Evolutionary conservation across 1,140 invertebrate species (phyloP), one percentile per base, ranked within the genome.

Genomic region (Saccostrea echinata): DNA sequence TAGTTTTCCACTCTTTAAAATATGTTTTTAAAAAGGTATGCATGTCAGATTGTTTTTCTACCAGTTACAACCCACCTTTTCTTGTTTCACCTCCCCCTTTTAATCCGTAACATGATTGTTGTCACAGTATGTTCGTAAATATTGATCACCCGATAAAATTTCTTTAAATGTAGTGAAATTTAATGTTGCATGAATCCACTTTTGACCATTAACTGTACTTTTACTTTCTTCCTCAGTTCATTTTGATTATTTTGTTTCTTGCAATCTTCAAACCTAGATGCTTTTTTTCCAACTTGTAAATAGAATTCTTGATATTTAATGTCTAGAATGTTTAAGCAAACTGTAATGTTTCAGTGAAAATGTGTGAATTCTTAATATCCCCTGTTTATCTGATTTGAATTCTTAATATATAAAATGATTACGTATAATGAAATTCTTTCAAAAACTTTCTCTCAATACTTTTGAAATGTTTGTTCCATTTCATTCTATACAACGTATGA

Each of bases 111-210:
- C 43, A 8, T 43, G 1, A 43, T 43, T 43, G 43, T 43, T 43
- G 43, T 43, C 43, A 43, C 43, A 43, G 43, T 2, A 43, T 43
- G 43, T 43, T 61, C n/a, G 55, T 61, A 13, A 61, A 61, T 61
- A 21, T 18, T 57, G 16, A 21, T 61, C 13, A 61, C 55, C 18
- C 21, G 2, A 61, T 21, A 21, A 18, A n/a, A 21, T n/a, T n/a
- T n/a, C n/a, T n/a, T 9, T 43, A 43, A 43, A 43, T 9, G 43
- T 43, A 43, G 43, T 9, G n/a, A 11, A 43, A 24, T 3, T 55
- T 52, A 24, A 24, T 53, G 11, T 83, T 83, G 52, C 52, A 51
- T 53, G 82, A 53, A 52, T 84, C 24, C 53, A 84, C 51, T 84
- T 84, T 84, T 53, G 82, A 84, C 53, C 51, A 84, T 84, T 27